These are phyloP conservation scores for Osmoderma eremita DNA, from an alignment of 2,888 invertebrate genomes.

Conservation along the genomic window DNA sequence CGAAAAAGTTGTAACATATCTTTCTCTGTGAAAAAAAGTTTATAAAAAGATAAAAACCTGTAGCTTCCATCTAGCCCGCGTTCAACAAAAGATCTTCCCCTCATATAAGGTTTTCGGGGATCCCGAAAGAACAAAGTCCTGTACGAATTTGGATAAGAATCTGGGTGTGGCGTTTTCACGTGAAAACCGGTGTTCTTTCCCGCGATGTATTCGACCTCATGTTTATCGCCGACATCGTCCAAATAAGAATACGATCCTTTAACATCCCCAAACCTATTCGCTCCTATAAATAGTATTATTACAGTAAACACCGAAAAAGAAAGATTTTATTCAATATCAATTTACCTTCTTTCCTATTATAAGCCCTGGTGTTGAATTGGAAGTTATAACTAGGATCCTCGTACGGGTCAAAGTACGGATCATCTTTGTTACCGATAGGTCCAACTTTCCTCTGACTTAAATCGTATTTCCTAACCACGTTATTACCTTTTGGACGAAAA, in stretches of 20 bases:
- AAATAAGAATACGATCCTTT: slow-evolving; percentile 76
- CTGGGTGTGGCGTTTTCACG: slow-evolving; percentile 75
- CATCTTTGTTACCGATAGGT: slow-evolving; percentile 73
- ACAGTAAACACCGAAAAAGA: no score
- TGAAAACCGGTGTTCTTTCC: slow-evolving; percentile 81
- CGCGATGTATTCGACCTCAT: slow-evolving; percentile 80
- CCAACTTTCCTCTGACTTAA: slow-evolving; percentile 68
- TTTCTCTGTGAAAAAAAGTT: no score
- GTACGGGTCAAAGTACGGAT: slow-evolving; percentile 78
- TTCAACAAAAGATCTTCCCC: slow-evolving; percentile 78
- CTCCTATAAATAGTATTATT: slow-evolving; percentile 46
- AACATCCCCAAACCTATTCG: slow-evolving; percentile 60
- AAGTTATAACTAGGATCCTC: slow-evolving; percentile 82
- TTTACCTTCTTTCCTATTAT: slow-evolving; percentile 71
- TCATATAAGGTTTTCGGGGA: slow-evolving; percentile 71
- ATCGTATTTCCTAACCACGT: slow-evolving; percentile 77
- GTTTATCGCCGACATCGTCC: slow-evolving; percentile 80
- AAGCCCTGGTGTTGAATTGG: slow-evolving; percentile 73
- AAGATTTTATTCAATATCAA: background rate
- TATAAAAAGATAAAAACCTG: slow-evolving; percentile 60
- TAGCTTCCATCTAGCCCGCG: slow-evolving; percentile 79
- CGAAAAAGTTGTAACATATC: no score
- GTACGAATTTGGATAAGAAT: slow-evolving; percentile 74
- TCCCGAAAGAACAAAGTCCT: slow-evolving; percentile 72
- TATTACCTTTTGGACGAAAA: slow-evolving; percentile 81